These are phyloP conservation scores for Ceratotherium simum DNA, from an alignment of 2,113 vertebrate genomes.

Conservation along the genomic window DNA sequence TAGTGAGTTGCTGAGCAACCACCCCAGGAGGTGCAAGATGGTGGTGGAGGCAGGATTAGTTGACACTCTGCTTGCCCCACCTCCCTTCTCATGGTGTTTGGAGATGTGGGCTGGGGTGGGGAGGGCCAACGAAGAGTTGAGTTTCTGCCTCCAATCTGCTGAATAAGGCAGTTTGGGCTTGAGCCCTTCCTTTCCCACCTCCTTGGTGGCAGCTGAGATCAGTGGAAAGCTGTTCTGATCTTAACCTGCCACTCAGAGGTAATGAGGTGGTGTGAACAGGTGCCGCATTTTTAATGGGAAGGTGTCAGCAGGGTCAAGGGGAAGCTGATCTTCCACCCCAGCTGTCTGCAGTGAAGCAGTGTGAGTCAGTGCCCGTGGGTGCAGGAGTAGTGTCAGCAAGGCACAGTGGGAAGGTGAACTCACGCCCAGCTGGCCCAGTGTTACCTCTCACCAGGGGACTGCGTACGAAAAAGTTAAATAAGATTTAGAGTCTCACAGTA, in stretches of 20 bases:
- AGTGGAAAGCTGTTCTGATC: not conserved
- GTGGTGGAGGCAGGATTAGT: not conserved
- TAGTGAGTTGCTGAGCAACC: not conserved
- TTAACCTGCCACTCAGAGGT: not conserved
- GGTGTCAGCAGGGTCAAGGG: not conserved
- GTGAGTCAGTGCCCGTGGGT: rapidly evolving
- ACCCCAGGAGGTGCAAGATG: not conserved
- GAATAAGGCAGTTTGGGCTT: not conserved
- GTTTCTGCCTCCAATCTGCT: not conserved
- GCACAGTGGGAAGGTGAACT: not conserved
- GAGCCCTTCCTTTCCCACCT: not conserved
- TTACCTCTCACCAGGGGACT: not conserved
- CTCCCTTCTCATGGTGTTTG: not conserved
- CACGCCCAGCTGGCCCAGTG: rapidly evolving
- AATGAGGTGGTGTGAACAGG: not conserved
- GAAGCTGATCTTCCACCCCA: not conserved
- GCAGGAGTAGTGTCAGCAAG: rapidly evolving
- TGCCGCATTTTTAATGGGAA: not conserved
- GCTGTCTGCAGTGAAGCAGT: not conserved
- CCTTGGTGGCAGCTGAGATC: not conserved
- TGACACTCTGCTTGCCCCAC: not conserved
- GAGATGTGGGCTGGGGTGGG: no score
- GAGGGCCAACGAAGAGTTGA: not conserved
- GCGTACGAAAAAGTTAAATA: not conserved
- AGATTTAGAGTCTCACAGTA: not conserved